phyloP scores from a whole-genome alignment of 2,888 invertebrate species.

The Alloscopus bannaensis region DNA sequence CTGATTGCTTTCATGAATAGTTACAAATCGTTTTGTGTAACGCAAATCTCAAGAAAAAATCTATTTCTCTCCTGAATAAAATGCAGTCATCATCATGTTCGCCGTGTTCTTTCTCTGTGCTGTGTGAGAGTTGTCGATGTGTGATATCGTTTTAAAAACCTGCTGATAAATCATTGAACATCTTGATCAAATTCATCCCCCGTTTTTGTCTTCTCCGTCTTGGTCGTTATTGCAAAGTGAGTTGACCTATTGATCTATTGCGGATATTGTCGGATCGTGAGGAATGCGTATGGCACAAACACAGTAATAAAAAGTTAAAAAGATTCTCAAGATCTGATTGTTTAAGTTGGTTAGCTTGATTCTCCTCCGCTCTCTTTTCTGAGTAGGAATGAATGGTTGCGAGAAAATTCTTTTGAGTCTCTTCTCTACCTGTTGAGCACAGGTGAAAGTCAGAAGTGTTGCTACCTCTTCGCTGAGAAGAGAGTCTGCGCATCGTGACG shows the following conservation, averaged over 20 bases:
- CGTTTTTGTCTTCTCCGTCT: conserved; percentile 27
- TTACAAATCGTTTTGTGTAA: conserved; percentile 52
- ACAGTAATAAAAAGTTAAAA: too few relatives aligned
- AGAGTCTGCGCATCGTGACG: too few relatives aligned
- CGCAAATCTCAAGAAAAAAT: conserved; percentile 31
- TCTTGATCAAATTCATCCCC: conserved; percentile 36
- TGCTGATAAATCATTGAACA: conserved; percentile 56
- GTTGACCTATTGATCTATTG: conserved; percentile 62
- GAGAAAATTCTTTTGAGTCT: too few relatives aligned
- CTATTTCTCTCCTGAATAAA: conserved; percentile 34
- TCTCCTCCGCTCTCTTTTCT: too few relatives aligned
- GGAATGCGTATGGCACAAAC: not conserved
- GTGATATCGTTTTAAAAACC: conserved; percentile 52
- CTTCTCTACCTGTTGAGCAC: too few relatives aligned
- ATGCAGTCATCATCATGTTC: conserved; percentile 26
- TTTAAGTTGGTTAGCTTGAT: too few relatives aligned
- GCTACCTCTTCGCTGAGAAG: too few relatives aligned
- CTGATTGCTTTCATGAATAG: conserved; percentile 46
- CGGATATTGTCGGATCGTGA: conserved; percentile 34
- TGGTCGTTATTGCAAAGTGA: conserved; percentile 1
- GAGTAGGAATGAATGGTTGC: too few relatives aligned
- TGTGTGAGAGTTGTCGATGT: not conserved
- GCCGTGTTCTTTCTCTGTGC: conserved; percentile 1
- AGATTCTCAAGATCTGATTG: too few relatives aligned
- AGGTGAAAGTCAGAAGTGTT: too few relatives aligned